A percentile compares a stretch with the other conserved stretches of the same genome.
These are phyloP conservation scores for Thyatira batis DNA, from an alignment of 2,888 invertebrate genomes.

Conservation along the genomic window DNA sequence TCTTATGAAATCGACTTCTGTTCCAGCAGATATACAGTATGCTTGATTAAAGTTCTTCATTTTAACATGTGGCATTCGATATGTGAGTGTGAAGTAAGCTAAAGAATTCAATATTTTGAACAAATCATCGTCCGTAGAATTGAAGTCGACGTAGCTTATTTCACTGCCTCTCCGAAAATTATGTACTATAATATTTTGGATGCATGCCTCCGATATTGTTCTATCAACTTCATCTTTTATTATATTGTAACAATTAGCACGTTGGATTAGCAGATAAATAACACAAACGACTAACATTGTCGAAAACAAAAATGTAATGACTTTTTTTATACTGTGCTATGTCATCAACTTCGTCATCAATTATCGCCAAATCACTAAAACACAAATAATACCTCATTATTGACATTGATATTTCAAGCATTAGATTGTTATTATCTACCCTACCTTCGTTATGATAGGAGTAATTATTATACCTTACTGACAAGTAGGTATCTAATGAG, in stretches of 20 bases:
- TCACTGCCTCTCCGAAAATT: conserved; percentile 5
- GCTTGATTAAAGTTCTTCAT: conserved; percentile 10
- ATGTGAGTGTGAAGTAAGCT: neutral
- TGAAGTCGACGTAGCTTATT: conserved; percentile 21
- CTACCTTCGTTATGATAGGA: neutral
- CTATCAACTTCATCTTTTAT: neutral
- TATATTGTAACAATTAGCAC: neutral
- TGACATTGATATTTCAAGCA: neutral
- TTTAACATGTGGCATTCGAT: neutral
- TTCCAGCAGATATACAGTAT: conserved; percentile 24
- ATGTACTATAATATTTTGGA: neutral
- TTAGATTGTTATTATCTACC: neutral
- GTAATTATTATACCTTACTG: neutral
- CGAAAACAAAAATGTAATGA: neutral
- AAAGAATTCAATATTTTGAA: conserved; percentile 10
- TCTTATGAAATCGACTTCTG: conserved; percentile 13
- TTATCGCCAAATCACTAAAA: no score
- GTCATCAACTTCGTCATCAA: no score
- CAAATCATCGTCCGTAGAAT: conserved; percentile 9
- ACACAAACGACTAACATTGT: neutral
- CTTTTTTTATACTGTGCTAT: neutral
- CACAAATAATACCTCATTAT: no score
- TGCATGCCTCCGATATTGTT: neutral
- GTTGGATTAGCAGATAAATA: neutral
- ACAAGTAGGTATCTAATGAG: neutral